Percentiles rank a stretch among this genome's conserved stretches.
phyloP scores from a whole-genome alignment of 2,113 vertebrate species.

The Sisor rabdophorus region DNA sequence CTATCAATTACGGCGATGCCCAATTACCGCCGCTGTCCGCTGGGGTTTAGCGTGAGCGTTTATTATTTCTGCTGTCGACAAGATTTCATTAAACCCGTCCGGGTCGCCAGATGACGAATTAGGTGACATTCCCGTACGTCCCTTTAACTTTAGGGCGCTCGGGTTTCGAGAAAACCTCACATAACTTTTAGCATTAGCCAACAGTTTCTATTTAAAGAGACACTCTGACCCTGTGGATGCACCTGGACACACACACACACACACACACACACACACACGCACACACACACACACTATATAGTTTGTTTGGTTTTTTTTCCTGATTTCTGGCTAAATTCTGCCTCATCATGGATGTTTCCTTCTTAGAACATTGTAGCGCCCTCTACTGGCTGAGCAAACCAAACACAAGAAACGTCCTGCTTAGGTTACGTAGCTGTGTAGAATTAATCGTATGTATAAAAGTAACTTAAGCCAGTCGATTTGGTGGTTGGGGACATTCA shows the following conservation, averaged over 20 bases:
- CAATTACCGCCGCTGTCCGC: constrained; percentile 2
- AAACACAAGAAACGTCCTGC: too few relatives aligned
- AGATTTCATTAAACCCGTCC: not conserved
- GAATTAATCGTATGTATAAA: too few relatives aligned
- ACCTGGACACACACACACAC: constrained; percentile 30
- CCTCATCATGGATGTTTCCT: not conserved
- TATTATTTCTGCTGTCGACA: constrained; percentile 9
- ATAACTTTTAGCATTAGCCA: constrained; percentile 20
- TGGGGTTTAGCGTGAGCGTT: not conserved
- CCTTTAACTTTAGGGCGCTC: not conserved
- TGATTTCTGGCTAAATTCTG: not conserved
- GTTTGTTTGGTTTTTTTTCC: not conserved
- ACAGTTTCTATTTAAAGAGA: constrained; percentile 45
- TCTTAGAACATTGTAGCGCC: not conserved
- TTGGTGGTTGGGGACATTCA: too few relatives aligned
- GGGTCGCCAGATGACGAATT: too few relatives aligned
- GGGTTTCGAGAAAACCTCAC: not conserved
- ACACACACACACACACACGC: not conserved
- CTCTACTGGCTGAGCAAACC: not conserved
- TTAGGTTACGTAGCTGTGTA: too few relatives aligned
- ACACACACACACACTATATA: not conserved
- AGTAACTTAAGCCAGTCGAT: too few relatives aligned
- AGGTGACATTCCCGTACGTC: too few relatives aligned
- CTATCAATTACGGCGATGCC: constrained; percentile 4
- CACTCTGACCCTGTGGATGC: constrained; percentile 35